phyloP scores from a whole-genome alignment of 2,888 invertebrate genomes.

The Eupsilia transversa region DNA sequence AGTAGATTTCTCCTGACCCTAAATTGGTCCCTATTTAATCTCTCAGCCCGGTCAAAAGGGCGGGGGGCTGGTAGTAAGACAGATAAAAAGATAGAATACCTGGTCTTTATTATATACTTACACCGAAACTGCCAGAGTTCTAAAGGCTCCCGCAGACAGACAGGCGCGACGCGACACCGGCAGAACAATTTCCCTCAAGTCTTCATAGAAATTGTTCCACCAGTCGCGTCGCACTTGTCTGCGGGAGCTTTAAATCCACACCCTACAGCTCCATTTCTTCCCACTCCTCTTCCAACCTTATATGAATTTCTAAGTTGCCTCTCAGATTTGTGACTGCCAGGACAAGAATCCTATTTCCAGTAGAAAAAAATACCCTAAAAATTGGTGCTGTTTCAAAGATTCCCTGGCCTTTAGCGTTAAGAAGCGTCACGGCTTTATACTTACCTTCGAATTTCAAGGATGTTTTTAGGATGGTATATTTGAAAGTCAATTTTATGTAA shows the following conservation, averaged over 20 bases:
- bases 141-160: too few relatives aligned
- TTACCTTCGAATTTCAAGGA: slow-evolving; percentile 15
- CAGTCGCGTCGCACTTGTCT: too few relatives aligned
- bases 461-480: slow-evolving; percentile 11
- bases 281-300: neutral
- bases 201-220: too few relatives aligned
- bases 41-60: too few relatives aligned
- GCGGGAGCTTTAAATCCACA: neutral
- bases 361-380: slow-evolving; percentile 7
- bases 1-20: neutral
- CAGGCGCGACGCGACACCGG: too few relatives aligned
- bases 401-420: slow-evolving; percentile 60
- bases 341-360: neutral
- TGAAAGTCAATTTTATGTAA: slow-evolving; percentile 31
- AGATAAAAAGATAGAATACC: too few relatives aligned
- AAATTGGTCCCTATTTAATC: neutral
- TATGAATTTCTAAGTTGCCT: slow-evolving; percentile 18
- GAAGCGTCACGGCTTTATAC: slow-evolving; percentile 52
- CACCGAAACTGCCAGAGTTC: too few relatives aligned
- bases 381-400: slow-evolving; percentile 60
- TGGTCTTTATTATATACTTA: too few relatives aligned
- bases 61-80: too few relatives aligned
- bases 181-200: too few relatives aligned
- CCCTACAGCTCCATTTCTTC: neutral
- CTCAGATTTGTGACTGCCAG: neutral